Conservation (phyloP, 2,888 invertebrate species). For the Cheilosia grossa region DNA sequence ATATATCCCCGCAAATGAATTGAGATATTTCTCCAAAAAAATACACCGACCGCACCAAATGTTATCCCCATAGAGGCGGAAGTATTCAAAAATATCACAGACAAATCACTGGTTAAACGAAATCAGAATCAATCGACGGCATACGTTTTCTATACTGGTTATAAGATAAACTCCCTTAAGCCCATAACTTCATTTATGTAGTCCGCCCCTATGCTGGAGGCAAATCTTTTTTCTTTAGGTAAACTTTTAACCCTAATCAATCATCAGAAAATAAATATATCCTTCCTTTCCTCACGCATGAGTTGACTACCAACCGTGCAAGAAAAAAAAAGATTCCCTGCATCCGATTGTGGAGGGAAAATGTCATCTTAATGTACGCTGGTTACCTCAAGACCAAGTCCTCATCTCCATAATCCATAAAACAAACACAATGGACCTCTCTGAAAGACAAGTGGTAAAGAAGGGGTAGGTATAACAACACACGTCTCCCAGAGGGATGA, state of each 20-base stretch:
- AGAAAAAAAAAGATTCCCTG: not conserved
- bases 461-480: conserved; percentile 7
- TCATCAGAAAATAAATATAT: conserved; percentile 26
- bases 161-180: not conserved
- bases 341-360: not conserved
- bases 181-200: not conserved
- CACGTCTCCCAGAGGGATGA: not conserved
- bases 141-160: not conserved
- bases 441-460: not conserved
- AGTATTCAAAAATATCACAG: too few relatives aligned
- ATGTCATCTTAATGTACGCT: not conserved
- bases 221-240: not conserved
- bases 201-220: not conserved
- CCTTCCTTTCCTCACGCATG: conserved; percentile 3
- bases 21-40: too few relatives aligned
- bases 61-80: too few relatives aligned
- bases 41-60: too few relatives aligned
- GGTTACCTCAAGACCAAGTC: not conserved
- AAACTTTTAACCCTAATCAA: conserved; percentile 44
- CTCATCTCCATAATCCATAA: not conserved
- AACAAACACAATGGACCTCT: conserved; percentile 6
- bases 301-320: not conserved
- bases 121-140: not conserved
- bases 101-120: too few relatives aligned
- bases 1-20: too few relatives aligned